Evolutionary conservation across 2,888 invertebrate species (phyloP), one percentile per base, ranked within the genome.

Genomic region (Hanleya hanleyi): DNA sequence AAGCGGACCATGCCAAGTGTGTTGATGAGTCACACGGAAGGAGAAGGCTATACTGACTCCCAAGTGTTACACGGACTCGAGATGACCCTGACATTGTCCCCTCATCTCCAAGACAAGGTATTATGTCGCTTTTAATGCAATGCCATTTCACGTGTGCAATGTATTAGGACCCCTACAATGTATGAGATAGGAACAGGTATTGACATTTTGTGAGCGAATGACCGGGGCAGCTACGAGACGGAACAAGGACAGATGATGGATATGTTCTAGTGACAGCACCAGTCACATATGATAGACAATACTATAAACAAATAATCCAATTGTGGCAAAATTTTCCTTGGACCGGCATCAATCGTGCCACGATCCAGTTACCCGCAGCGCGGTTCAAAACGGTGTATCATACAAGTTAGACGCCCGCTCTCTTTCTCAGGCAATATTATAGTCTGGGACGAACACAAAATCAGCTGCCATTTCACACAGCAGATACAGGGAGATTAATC

Each of bases 251-350:
- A 29, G 26, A 57, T 57, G 57, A 57, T 57, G 18, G 57, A 57
- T 57, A 29, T 26, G 57, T 29, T 57, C 32, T 32, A 29, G 12
- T 22, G 57, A 57, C 57, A 57, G 57, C 15, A 15, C 57, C 32
- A 57, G 57, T 57, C 57, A 32, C 32, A 29, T 57, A 15, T 57
- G 57, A 57, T 32, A 57, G 57, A 57, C 57, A 57, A 29, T 32
- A 32, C 32, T 29, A 57, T 57, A 57, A 57, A 57, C 57, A 57
- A 57, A 57, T 57, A 57, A 57, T 57, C 57, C 57, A 29, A 57
- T 57, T 57, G 57, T 57, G 57, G 22, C 57, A 57, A 57, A 57
- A 57, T 57, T 57, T 57, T 32, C 57, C 57, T 7, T 22, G 29
- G 15, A 29, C 57, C 57, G 12, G 29, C 29, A 57, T 57, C 29